A percentile compares a stretch with the other conserved stretches of the same genome.
These are phyloP conservation scores for Parnassius smintheus DNA, from an alignment of 2,888 invertebrate species.

Conservation along the genomic window DNA sequence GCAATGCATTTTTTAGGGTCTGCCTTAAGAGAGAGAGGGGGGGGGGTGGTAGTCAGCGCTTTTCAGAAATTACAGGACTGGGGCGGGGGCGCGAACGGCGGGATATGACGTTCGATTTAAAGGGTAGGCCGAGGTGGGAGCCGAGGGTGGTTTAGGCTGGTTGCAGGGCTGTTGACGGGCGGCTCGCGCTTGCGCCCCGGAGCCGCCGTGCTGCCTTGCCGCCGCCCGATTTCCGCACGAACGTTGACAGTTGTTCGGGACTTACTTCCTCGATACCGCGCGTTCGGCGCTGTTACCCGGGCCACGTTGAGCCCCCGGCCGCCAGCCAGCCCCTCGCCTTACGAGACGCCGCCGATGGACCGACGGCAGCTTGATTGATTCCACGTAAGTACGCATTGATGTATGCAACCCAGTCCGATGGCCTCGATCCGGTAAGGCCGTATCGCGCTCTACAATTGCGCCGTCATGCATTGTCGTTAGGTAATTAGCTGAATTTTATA, in stretches of 20 bases:
- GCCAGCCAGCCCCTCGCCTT: constrained; percentile 41
- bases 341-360: constrained; percentile 61
- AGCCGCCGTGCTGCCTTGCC: constrained; percentile 66
- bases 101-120: constrained; percentile 81
- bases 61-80: constrained; percentile 73
- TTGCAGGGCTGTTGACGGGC: constrained; percentile 81
- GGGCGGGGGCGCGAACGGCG: constrained; percentile 57
- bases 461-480: constrained; percentile 19
- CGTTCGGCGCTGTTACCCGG: constrained; percentile 63
- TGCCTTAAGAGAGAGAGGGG: constrained; percentile 45
- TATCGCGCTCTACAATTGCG: constrained; percentile 22
- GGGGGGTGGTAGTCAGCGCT: constrained; percentile 71
- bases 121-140: constrained; percentile 56
- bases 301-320: constrained; percentile 40
- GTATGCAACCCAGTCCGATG: constrained; percentile 16
- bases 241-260: constrained; percentile 83
- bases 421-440: constrained; percentile 26
- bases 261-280: constrained; percentile 78
- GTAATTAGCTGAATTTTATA: constrained; percentile 23
- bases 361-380: constrained; percentile 36
- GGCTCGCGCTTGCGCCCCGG: constrained; percentile 75
- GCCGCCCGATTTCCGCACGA: constrained; percentile 82
- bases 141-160: constrained; percentile 47
- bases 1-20: constrained; percentile 81
- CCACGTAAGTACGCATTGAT: constrained; percentile 55